Conservation (phyloP, 2,888 invertebrate species). For the Andrena fulva region DNA sequence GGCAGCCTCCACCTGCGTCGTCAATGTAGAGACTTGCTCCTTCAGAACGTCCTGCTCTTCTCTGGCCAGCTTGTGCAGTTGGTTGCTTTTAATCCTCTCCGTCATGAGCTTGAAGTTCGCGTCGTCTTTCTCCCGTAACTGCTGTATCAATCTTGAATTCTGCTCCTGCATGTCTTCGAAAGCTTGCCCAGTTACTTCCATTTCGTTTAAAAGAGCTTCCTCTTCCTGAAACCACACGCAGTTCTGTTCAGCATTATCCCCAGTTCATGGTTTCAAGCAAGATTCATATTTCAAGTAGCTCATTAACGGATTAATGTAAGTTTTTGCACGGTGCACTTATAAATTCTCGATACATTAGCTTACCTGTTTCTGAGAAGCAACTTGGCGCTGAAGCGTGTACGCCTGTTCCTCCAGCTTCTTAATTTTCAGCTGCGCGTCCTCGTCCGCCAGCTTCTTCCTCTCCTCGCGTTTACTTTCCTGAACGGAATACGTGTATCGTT, state of each 20-base stretch:
- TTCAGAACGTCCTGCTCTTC: slow-evolving; percentile 98
- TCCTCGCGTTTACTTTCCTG: slow-evolving; percentile 97
- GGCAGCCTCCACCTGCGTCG: slow-evolving; percentile 97
- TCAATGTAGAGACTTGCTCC: slow-evolving; percentile 92
- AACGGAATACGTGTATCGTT: slow-evolving; percentile 54
- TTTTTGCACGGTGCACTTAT: neutral
- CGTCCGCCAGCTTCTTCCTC: slow-evolving; percentile 95
- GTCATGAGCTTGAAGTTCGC: slow-evolving; percentile 99
- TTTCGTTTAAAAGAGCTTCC: slow-evolving; percentile 98
- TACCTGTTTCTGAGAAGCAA: slow-evolving; percentile 93
- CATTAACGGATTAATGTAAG: slow-evolving; percentile 48
- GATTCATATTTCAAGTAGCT: slow-evolving; percentile 4
- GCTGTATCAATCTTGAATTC: slow-evolving; percentile 97
- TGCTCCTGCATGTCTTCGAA: slow-evolving; percentile 99
- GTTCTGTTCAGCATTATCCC: slow-evolving; percentile 83
- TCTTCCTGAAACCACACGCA: slow-evolving; percentile 90
- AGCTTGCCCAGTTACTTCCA: slow-evolving; percentile 99
- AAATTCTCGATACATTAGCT: slow-evolving; percentile 29
- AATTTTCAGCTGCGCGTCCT: slow-evolving; percentile 97
- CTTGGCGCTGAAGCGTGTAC: slow-evolving; percentile 95
- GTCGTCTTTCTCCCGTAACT: slow-evolving; percentile 98
- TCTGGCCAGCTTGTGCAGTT: slow-evolving; percentile 95
- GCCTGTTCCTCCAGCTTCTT: slow-evolving; percentile 97
- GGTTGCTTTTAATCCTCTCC: slow-evolving; percentile 97
- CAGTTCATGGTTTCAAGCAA: slow-evolving; percentile 77